A percentile compares a stretch with the other conserved stretches of the same genome.
Evolutionary conservation across 2,113 vertebrate genomes (phyloP).

Genomic region (Urocitellus parryii): DNA sequence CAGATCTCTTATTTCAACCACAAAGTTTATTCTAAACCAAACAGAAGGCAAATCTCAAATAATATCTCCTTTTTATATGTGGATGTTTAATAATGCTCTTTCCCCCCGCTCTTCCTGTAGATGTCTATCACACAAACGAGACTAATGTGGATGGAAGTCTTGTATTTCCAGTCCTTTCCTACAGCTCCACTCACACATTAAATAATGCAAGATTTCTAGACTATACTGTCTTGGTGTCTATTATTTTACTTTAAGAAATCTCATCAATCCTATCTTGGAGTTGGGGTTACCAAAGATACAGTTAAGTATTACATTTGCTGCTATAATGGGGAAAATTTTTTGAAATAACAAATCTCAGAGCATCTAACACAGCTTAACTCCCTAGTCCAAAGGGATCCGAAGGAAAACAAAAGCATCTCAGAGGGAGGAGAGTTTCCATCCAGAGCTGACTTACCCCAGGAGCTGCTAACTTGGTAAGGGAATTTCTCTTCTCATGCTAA

Average conservation of each 20-base stretch:
- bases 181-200: background rate
- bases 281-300: background rate
- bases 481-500: background rate
- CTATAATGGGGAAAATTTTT: background rate
- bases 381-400: background rate
- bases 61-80: background rate
- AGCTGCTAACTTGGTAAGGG: background rate
- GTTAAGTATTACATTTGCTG: background rate
- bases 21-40: conserved; percentile 13
- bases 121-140: background rate
- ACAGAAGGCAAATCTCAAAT: background rate
- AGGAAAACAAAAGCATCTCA: background rate
- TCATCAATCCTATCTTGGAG: background rate
- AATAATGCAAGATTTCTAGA: background rate
- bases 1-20: background rate
- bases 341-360: background rate
- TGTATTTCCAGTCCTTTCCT: background rate
- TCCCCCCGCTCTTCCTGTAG: background rate
- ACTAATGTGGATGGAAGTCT: background rate
- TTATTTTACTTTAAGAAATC: conserved; percentile 12
- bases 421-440: background rate
- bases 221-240: background rate
- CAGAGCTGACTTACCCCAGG: background rate
- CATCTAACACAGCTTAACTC: conserved; percentile 6
- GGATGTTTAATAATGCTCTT: conserved; percentile 26